Evolutionary conservation across 2,888 invertebrate genomes (phyloP), one percentile per base, ranked within the genome.

Genomic region (Tetrapedia diversipes): DNA sequence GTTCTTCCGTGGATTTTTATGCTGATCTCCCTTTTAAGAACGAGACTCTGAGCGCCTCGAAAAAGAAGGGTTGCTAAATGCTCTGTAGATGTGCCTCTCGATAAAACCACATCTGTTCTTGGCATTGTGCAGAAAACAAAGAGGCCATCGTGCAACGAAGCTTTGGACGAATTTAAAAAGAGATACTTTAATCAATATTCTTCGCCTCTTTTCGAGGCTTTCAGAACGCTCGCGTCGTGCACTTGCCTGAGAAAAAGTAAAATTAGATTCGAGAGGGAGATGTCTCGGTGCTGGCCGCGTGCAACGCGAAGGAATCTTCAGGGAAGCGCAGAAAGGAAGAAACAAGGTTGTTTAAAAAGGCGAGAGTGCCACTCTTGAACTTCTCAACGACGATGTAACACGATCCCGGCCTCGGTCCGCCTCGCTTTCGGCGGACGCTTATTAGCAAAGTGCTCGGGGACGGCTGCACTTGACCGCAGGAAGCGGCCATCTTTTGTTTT

Each of bases 381-480:
- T 71, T 79, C 68, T 75, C 68, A 59, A 51, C 64, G 54, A 27
- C 47, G 47, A 49, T 69, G 89, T 86, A 89, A 89, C 67, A 75
- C 61, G 88, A 90, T 84, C 80, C 77, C 22, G 65, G 73, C 79
- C 86, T 86, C 82, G 85, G 85, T 83, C 84, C 82, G 87, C 67
- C 73, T 77, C 82, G 76, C 86, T 82, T 86, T 84, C 80, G 79
- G 73, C 82, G 74, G 70, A 59, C 74, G 64, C 84, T 85, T 85
- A 87, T 89, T 87, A 86, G 85, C 84, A 83, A 85, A 89, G 85
- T 86, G 75, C 87, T 88, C 74, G 81, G 85, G 73, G 80, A 59
- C 78, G 77, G 78, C 66, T 78, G 86, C 88, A 89, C 89, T 89
- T 89, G 88, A 89, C 86, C 87, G 77, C 80, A 86, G 84, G 84